Conservation (phyloP, 2,113 vertebrate species). For the Euleptes europaea region DNA sequence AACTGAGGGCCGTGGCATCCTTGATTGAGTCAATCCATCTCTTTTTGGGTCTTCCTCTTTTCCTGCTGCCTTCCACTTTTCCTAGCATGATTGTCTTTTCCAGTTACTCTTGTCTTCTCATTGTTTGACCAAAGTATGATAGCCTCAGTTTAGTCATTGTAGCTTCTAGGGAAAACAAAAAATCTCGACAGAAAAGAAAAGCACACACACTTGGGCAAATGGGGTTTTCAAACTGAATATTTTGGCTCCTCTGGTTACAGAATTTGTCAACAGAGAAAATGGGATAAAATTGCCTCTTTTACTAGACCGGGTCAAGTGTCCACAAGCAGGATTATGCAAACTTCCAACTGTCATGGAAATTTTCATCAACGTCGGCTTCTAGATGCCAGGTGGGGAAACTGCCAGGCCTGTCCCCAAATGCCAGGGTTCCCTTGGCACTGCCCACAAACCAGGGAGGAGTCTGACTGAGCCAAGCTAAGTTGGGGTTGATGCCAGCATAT, state of each 20-base stretch:
- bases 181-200: too few relatives aligned
- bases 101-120: too few relatives aligned
- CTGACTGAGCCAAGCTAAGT: neutral
- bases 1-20: too few relatives aligned
- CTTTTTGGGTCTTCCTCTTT: too few relatives aligned
- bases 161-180: too few relatives aligned
- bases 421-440: neutral
- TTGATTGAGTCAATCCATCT: too few relatives aligned
- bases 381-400: neutral
- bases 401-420: neutral
- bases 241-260: neutral
- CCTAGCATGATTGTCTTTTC: too few relatives aligned
- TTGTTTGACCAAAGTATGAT: too few relatives aligned
- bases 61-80: too few relatives aligned
- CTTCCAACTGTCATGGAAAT: neutral
- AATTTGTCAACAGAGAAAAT: neutral
- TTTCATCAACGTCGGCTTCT: neutral
- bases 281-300: neutral
- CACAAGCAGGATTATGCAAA: neutral
- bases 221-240: neutral
- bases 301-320: neutral
- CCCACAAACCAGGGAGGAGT: neutral
- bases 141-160: too few relatives aligned
- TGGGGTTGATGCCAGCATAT: neutral
- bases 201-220: neutral